Conservation (phyloP, 2,888 invertebrate species). For the Zelleria hepariella region DNA sequence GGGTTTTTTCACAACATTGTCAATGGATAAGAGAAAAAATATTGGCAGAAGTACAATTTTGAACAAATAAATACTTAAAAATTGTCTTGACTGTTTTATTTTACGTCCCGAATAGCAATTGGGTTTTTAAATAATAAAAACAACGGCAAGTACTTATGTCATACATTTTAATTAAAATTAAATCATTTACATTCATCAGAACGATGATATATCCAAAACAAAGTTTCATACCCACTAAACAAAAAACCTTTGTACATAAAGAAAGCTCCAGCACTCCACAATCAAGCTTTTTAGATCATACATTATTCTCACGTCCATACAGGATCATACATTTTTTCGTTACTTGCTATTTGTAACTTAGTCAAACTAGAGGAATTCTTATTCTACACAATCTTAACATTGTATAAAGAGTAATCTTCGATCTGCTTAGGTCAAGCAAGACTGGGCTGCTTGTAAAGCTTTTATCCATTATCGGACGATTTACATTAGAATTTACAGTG, state of each 20-base stretch:
- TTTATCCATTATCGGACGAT: not conserved
- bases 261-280: slow-evolving; percentile 7
- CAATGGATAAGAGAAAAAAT: slow-evolving; percentile 26
- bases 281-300: not conserved
- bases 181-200: slow-evolving; percentile 23
- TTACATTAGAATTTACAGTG: not conserved
- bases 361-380: not conserved
- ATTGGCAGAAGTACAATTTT: slow-evolving; percentile 49
- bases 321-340: not conserved
- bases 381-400: not conserved
- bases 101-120: no score
- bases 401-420: not conserved
- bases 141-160: slow-evolving; percentile 6
- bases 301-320: not conserved
- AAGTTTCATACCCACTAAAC: slow-evolving; percentile 25
- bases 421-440: not conserved
- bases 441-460: not conserved
- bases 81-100: not conserved
- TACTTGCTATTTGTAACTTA: not conserved
- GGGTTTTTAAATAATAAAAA: not conserved
- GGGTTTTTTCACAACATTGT: slow-evolving; percentile 49
- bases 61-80: slow-evolving; percentile 37
- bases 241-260: slow-evolving; percentile 35
- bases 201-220: slow-evolving; percentile 25
- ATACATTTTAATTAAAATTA: slow-evolving; percentile 36